phyloP scores from a whole-genome alignment of 2,113 vertebrate genomes.

The Perca schrenkii region DNA sequence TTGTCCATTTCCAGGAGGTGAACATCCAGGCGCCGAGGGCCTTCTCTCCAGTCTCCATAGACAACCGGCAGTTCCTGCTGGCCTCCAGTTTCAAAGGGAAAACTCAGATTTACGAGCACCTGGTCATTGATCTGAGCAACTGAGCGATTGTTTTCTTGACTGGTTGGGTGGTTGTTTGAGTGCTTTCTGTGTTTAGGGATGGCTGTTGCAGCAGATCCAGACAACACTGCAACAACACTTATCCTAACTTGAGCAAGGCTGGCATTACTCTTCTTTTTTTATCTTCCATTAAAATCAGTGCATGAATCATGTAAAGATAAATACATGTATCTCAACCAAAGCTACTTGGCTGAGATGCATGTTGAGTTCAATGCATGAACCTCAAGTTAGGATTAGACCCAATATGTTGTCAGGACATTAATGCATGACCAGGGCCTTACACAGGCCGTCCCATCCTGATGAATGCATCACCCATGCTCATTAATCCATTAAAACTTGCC shows the following conservation, averaged over 20 bases:
- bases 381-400: constrained; percentile 68
- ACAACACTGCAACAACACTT: constrained; percentile 27
- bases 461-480: constrained; percentile 85
- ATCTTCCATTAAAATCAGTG: constrained; percentile 37
- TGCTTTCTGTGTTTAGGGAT: constrained; percentile 33
- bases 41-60: constrained; percentile 95
- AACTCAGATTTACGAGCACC: constrained; percentile 98
- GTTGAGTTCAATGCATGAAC: constrained; percentile 52
- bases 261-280: constrained; percentile 22
- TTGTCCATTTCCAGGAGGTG: constrained; percentile 97
- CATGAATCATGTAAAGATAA: constrained; percentile 40
- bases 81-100: constrained; percentile 99
- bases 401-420: constrained; percentile 55
- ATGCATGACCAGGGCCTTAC: constrained; percentile 81
- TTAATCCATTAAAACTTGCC: constrained; percentile 79
- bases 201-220: constrained; percentile 23
- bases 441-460: constrained; percentile 81
- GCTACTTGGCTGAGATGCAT: constrained; percentile 39
- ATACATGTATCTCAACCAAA: constrained; percentile 44
- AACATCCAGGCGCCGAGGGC: constrained; percentile 98
- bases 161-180: constrained; percentile 39
- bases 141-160: constrained; percentile 63
- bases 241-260: constrained; percentile 70
- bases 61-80: constrained; percentile 96
- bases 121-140: constrained; percentile 97